phyloP scores from a whole-genome alignment of 1,140 invertebrate species.

The Augochlora pura region DNA sequence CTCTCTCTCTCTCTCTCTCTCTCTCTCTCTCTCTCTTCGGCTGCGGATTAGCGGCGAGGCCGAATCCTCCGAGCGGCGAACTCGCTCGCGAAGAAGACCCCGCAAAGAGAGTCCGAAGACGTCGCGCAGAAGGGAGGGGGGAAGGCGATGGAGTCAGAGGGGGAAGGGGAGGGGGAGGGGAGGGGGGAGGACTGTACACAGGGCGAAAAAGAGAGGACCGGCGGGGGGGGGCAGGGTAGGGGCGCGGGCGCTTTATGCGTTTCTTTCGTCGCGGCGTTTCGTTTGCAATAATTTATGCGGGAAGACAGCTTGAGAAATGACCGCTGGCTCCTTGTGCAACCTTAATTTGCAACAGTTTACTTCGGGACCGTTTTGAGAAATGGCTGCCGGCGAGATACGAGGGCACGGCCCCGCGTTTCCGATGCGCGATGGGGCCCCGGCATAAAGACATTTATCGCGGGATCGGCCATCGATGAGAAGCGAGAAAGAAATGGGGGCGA shows the following conservation, averaged over 20 bases:
- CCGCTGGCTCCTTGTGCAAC: slow-evolving; percentile 75
- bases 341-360: slow-evolving; percentile 78
- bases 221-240: neutral
- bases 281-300: slow-evolving; percentile 78
- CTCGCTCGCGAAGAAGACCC: too few relatives aligned
- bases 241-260: slow-evolving; percentile 69
- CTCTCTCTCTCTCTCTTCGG: slow-evolving; percentile 33
- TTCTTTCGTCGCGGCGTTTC: slow-evolving; percentile 75
- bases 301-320: slow-evolving; percentile 78
- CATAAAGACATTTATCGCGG: slow-evolving; percentile 69
- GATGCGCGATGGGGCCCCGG: slow-evolving; percentile 52
- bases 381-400: slow-evolving; percentile 63
- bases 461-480: slow-evolving; percentile 54
- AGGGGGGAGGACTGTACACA: neutral
- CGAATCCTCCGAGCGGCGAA: slow-evolving; percentile 37
- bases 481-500: neutral
- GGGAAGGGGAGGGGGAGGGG: too few relatives aligned
- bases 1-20: too few relatives aligned
- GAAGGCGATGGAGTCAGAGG: neutral
- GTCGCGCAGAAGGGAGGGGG: neutral
- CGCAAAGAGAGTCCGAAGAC: too few relatives aligned
- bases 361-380: slow-evolving; percentile 73
- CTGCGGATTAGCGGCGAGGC: slow-evolving; percentile 61
- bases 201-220: slow-evolving; percentile 17
- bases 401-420: slow-evolving; percentile 51